These are phyloP conservation scores for Catharus ustulatus DNA, from an alignment of 2,797 vertebrate genomes.

Conservation along the genomic window DNA sequence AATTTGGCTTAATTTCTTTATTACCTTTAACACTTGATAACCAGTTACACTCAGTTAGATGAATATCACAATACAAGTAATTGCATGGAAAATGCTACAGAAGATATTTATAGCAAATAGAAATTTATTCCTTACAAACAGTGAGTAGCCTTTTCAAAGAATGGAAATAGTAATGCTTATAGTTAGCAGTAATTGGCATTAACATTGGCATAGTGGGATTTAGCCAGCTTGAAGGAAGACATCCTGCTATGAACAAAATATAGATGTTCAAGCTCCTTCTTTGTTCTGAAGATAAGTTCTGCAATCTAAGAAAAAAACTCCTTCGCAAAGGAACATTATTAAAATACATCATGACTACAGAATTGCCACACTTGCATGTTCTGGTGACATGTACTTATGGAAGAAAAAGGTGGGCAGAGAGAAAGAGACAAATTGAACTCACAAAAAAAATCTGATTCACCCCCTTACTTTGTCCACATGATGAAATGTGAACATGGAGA, in stretches of 20 bases:
- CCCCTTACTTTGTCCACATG: not conserved
- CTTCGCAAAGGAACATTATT: not conserved
- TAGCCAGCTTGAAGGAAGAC: not conserved
- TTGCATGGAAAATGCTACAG: not conserved
- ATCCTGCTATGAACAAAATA: not conserved
- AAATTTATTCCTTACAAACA: not conserved
- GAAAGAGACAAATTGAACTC: not conserved
- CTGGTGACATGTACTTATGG: not conserved
- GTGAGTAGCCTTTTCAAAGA: not conserved
- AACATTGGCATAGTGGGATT: not conserved
- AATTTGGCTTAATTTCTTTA: too few relatives aligned
- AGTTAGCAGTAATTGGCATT: not conserved
- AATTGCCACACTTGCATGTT: not conserved
- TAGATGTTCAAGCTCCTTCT: not conserved
- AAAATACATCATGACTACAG: not conserved
- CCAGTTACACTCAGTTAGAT: not conserved
- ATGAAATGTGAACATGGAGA: not conserved
- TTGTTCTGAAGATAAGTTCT: not conserved
- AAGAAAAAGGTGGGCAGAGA: not conserved
- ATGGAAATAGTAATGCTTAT: not conserved
- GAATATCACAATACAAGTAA: not conserved
- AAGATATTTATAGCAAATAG: not conserved
- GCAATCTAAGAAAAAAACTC: not conserved
- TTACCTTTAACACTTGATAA: not conserved
- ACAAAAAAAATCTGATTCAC: not conserved